A percentile compares a stretch with the other conserved stretches of the same genome.
Conservation (phyloP, 2,113 vertebrate species). For the Meles meles region DNA sequence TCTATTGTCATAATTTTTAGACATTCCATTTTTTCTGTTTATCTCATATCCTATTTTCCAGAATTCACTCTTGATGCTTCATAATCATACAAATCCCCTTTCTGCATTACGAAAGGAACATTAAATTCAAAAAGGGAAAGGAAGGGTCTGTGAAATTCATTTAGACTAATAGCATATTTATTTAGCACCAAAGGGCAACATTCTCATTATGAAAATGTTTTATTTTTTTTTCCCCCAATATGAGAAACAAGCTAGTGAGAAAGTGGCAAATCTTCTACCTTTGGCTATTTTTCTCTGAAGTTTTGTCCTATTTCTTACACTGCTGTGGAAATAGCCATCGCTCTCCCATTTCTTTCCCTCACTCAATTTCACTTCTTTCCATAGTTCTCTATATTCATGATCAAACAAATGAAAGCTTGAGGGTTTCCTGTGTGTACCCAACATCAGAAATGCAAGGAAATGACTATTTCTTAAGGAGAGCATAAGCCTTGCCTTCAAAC, state of each 20-base stretch:
- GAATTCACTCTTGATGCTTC: neutral
- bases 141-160: neutral
- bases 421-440: neutral
- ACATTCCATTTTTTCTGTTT: neutral
- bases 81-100: neutral
- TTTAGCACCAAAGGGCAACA: neutral
- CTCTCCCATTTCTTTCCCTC: neutral
- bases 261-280: neutral
- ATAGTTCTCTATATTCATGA: neutral
- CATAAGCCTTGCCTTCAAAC: neutral
- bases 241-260: conserved; percentile 8
- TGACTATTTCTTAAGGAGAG: neutral
- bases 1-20: neutral
- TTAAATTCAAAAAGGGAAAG: neutral
- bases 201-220: neutral
- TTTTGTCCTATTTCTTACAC: neutral
- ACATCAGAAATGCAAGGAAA: neutral
- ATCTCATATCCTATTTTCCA: neutral
- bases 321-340: neutral
- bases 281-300: neutral
- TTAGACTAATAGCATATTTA: conserved; percentile 11
- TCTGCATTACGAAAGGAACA: neutral
- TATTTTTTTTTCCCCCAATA: neutral
- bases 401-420: neutral
- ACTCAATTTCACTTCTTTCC: neutral